These are phyloP conservation scores for Hirtodrosophila confusa DNA, from an alignment of 2,888 invertebrate species.

Conservation along the genomic window DNA sequence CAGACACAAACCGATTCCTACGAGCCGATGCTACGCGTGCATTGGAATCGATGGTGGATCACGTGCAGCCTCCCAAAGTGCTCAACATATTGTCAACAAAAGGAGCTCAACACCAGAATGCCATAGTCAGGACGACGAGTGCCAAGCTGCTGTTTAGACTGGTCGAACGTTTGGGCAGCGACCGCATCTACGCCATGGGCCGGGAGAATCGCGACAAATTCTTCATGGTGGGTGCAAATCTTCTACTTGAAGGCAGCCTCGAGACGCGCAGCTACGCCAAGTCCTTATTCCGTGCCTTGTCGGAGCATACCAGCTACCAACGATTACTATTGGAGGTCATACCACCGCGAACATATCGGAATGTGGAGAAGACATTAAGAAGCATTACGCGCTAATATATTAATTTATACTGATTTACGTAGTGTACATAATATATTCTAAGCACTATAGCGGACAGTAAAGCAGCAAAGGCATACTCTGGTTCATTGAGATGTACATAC, in stretches of 20 bases:
- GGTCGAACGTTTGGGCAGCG: constrained; percentile 90
- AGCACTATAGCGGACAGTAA: neutral
- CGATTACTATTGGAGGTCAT: constrained; percentile 91
- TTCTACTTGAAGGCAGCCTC: constrained; percentile 93
- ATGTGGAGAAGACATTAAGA: constrained; percentile 91
- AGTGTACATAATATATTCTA: constrained; percentile 29
- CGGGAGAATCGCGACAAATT: constrained; percentile 92
- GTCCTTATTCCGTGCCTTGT: constrained; percentile 89
- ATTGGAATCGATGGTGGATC: constrained; percentile 91
- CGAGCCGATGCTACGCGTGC: constrained; percentile 93
- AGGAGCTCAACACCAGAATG: constrained; percentile 93
- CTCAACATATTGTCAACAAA: constrained; percentile 88
- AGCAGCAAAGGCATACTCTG: neutral
- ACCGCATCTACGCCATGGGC: constrained; percentile 89
- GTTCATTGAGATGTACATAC: no score
- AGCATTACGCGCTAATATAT: constrained; percentile 68
- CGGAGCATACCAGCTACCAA: constrained; percentile 90
- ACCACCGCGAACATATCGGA: constrained; percentile 90
- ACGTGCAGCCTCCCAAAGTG: constrained; percentile 89
- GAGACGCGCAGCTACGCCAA: constrained; percentile 93
- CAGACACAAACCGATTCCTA: constrained; percentile 97
- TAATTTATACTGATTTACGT: neutral
- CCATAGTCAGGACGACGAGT: constrained; percentile 92
- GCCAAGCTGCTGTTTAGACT: constrained; percentile 90
- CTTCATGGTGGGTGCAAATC: constrained; percentile 91